Evolutionary conservation across 2,797 vertebrate genomes (phyloP), one percentile per base, ranked within the genome.

Genomic region (Neomorphus geoffroyi): DNA sequence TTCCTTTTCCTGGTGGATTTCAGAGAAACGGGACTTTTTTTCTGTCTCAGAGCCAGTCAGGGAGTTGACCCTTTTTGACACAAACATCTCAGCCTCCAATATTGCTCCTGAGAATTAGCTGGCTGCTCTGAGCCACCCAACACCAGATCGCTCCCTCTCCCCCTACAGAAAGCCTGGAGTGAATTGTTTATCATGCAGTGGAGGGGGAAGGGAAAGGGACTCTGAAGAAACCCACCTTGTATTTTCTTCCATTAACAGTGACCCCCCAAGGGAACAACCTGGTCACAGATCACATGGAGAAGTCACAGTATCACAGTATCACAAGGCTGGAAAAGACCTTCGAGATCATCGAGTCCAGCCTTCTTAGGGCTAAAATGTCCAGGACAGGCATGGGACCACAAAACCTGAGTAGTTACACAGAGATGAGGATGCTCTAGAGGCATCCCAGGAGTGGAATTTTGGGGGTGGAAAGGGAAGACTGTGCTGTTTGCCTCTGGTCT

Each of bases 101-200:
- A 10, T 1, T 54, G 13, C 23, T 57, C 35, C 58, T 5, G 10
- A 14, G 24, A 17, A 7, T 58, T 72, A 12, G 23, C 33, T 48
- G 45, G 24, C 35, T 54, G 28, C 50, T 81, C 30, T 74, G 78
- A 35, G 61, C 21, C 70, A 41, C 24, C 54, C 67, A 8, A 5
- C 64, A 16, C 10, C 19, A 16, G 35, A 7, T 12, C 2, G 2
- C 3, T 11, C 10, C 11, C 23, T 1, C 28, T 24, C 5, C 10
- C n/a, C 21, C 46, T 19, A 62, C 23, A 72, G 80, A 86, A 54
- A 19, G 7, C 61, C n/a, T 21, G 71, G 13, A 19, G 23, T 2
- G 37, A 16, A 3, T 4, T 45, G 32, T 41, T 65, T 30, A 10
- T 37, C 46, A 33, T 10, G 3, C 16, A 43, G 22, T 3, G 16